Evolutionary conservation across 2,113 vertebrate genomes (phyloP), one percentile per base, ranked within the genome.

Genomic region (Scopus umbretta): DNA sequence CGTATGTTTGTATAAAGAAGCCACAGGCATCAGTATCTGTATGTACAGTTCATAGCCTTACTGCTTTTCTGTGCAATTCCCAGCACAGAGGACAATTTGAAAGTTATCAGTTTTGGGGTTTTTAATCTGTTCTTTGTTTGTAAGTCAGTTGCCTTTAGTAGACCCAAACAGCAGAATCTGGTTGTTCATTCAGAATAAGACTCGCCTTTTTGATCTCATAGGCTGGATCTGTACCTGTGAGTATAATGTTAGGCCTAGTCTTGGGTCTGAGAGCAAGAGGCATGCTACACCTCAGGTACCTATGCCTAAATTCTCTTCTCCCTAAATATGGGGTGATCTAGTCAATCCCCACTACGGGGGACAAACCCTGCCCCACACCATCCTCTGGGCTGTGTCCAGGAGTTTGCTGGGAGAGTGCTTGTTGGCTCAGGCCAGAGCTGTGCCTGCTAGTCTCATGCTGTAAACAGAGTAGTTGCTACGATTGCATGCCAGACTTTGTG

Each of bases 171-270:
- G 78, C 71, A 96, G 79, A 96, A 95, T 91, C 73, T 88, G 62
- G 73, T 94, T 94, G 68, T 97, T 97, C 91, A 92, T 97, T 97
- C 91, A 81, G 86, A 94, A 62, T 87, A 95, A 94, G 89, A 85
- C 68, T 97, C 66, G 91, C 40, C 75, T 93, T 90, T 96, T 97
- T 97, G 72, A 80, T 92, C 79, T 95, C 0, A 0, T 63, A 68
- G 67, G 26, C 29, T 52, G 70, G 50, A 16, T 40, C 45, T 50
- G 23, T 49, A 55, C 43, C 30, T 43, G 2, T 4, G 26, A 76
- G 11, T 65, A 11, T 63, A n/a, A n/a, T 21, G 10, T 52, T 68
- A 63, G 53, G 19, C 13, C 25, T 29, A 29, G 10, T 55, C 27
- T 27, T 6, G 3, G 18, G 14, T 73, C 26, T 66, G 68, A 91